Evolutionary conservation across 30 jellyfish, hydroid and myxozoan genomes (phyloP).

Genomic region (Rhopilema esculentum): DNA sequence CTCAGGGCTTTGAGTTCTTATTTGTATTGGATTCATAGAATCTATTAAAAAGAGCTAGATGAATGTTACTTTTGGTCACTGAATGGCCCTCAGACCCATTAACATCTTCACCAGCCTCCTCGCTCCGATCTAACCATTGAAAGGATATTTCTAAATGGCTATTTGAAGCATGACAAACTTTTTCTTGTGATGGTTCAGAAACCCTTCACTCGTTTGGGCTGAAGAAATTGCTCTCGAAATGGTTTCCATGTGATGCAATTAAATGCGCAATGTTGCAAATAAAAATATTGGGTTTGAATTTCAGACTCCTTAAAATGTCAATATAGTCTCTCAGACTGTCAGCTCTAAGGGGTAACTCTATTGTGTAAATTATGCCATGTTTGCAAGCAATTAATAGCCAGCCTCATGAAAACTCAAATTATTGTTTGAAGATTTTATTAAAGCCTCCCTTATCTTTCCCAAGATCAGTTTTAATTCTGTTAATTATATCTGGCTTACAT

Average conservation of each 20-base stretch:
- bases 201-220: conserved; percentile 60
- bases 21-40: conserved; percentile 21
- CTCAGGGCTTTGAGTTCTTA: conserved; percentile 1
- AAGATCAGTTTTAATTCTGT: background rate
- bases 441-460: background rate
- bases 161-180: conserved; percentile 1
- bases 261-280: conserved; percentile 69
- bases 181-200: conserved; percentile 28
- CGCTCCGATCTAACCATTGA: conserved; percentile 26
- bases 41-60: conserved; percentile 22
- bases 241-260: conserved; percentile 47
- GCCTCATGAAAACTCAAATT: conserved; percentile 17
- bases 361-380: conserved; percentile 32
- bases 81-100: background rate
- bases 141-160: conserved; percentile 24
- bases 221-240: background rate
- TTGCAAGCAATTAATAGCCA: conserved; percentile 9
- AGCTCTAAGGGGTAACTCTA: conserved; percentile 45
- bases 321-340: conserved; percentile 64
- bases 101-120: background rate
- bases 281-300: conserved; percentile 37
- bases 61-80: conserved; percentile 24
- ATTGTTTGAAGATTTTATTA: conserved; percentile 7
- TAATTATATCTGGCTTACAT: conserved; percentile 8
- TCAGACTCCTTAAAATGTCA: conserved; percentile 41